Base-by-base conservation (phyloP, 2,888 invertebrate genomes). In the Meteorus cinctellus region DNA sequence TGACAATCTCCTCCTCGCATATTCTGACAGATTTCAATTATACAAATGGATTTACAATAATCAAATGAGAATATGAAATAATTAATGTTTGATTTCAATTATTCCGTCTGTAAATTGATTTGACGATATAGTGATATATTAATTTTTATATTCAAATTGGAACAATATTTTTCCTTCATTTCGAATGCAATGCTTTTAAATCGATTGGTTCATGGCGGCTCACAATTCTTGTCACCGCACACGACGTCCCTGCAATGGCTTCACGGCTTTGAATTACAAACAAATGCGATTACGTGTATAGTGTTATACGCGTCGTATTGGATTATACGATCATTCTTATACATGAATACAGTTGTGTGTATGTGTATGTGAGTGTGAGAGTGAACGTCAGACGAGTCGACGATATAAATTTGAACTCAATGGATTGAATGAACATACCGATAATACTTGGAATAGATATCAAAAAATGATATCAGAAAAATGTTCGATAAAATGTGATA, bases 181-280 rank as follows among this genome's bases (percentile, higher is more conserved):
- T 63, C n/a, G 29, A 65, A 65, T 16, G 65, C 31, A n/a, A 4
- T 16, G 65, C 19, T 36, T 36, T 65, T 4, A 36, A 36, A 24
- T 65, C 65, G 65, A 65, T 65, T 65, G 65, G 0, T 36, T 19
- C n/a, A 19, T 41, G 16, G 65, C 65, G 41, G 65, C 65, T 65
- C 34, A 65, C 65, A 65, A 31, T 19, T 19, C 59, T 71, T 60
- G 24, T 71, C 59, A 34, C 71, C 62, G 71, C 71, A 68, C 76
- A 76, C 59, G 60, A 51, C n/a, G 67, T 72, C 71, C 68, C 75
- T 76, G 19, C 55, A 55, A 79, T 84, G 86, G 86, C 86, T 86
- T 86, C 86, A 78, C 81, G 82, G 86, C 84, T 86, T 86, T 83
- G 84, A 84, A 86, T 86, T 86, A 86, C 86, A 85, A 85, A 85